Evolutionary conservation across 1,140 invertebrate genomes (phyloP).

Genomic region (Phenacoccus solenopsis): DNA sequence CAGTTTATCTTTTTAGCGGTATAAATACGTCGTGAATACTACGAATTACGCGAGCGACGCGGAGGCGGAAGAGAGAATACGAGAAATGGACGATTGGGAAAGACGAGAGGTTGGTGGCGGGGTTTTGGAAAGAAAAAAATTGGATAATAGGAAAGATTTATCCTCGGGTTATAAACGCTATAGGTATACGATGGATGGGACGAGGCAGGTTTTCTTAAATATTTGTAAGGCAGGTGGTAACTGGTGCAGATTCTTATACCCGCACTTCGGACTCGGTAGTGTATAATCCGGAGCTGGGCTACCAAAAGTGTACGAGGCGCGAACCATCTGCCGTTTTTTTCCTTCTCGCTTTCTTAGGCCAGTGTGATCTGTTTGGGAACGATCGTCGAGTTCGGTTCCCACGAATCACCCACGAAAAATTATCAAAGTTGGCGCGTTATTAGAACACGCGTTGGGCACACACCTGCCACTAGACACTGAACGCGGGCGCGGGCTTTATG

Average conservation of each 20-base stretch:
- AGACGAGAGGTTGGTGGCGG: too few relatives aligned
- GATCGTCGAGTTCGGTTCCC: neutral
- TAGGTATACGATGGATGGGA: too few relatives aligned
- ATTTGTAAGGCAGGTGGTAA: constrained; percentile 10
- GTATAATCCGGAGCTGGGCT: neutral
- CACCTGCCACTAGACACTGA: constrained; percentile 1
- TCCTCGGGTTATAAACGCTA: too few relatives aligned
- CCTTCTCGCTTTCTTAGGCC: neutral
- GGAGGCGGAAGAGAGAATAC: too few relatives aligned
- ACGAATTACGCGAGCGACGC: too few relatives aligned
- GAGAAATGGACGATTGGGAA: too few relatives aligned
- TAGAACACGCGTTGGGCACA: constrained; percentile 15
- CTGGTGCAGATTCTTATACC: constrained; percentile 1
- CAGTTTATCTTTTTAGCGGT: too few relatives aligned
- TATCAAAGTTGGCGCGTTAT: constrained; percentile 8
- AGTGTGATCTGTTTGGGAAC: constrained; percentile 1
- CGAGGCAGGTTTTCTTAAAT: neutral
- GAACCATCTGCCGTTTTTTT: constrained; percentile 14
- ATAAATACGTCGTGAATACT: too few relatives aligned
- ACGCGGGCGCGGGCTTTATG: neutral
- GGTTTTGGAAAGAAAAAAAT: too few relatives aligned
- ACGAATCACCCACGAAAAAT: constrained; percentile 12
- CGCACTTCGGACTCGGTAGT: too few relatives aligned
- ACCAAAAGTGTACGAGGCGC: constrained; percentile 10
- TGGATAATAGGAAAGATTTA: too few relatives aligned